Percentiles rank a stretch among this genome's conserved stretches.
phyloP scores from a whole-genome alignment of 2,113 vertebrate genomes.

The Campylorhamphus procurvoides region DNA sequence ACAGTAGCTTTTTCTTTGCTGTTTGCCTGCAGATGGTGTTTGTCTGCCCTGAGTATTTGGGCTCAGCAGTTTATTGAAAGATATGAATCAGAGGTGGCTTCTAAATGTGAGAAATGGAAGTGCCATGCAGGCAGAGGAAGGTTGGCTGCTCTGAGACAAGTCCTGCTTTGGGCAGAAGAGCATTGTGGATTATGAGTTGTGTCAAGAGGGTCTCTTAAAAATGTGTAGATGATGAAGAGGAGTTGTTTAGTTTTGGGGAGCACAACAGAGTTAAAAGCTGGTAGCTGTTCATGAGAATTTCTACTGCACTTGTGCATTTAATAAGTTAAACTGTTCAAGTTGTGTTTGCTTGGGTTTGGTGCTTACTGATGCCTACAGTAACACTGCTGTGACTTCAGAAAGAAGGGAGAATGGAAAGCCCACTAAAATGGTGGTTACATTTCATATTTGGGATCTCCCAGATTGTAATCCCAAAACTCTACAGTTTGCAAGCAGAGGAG shows the following conservation, averaged over 20 bases:
- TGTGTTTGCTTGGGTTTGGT: neutral
- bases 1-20: neutral
- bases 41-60: neutral
- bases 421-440: neutral
- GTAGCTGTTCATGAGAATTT: neutral
- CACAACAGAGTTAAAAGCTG: neutral
- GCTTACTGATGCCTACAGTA: neutral
- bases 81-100: neutral
- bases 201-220: neutral
- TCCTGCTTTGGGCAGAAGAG: neutral
- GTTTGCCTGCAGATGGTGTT: neutral
- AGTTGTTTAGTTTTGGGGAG: neutral
- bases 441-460: neutral
- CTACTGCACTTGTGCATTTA: neutral
- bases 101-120: neutral
- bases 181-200: neutral
- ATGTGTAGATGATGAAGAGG: neutral
- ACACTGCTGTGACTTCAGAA: neutral
- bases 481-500: neutral
- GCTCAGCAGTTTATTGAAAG: neutral
- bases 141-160: neutral
- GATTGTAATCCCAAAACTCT: neutral
- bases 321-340: neutral
- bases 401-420: neutral
- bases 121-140: neutral